These are phyloP conservation scores for Thinocorus orbignyianus DNA, from an alignment of 2,113 vertebrate species.

Conservation along the genomic window DNA sequence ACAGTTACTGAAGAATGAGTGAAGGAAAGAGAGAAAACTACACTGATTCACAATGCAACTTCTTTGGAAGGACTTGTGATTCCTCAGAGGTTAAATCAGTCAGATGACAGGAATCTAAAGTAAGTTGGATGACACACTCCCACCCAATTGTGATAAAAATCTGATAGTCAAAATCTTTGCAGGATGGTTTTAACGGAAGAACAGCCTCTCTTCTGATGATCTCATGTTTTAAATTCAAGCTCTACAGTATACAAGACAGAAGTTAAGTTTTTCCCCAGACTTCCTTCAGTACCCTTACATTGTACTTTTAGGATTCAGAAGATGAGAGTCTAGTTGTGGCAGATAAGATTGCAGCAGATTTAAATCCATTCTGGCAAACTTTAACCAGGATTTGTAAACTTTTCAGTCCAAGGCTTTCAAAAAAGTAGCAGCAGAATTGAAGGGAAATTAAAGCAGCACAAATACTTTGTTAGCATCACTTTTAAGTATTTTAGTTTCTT, in stretches of 20 bases:
- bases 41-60: not conserved
- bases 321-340: not conserved
- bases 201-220: not conserved
- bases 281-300: not conserved
- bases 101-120: not conserved
- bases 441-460: not conserved
- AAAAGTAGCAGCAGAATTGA: not conserved
- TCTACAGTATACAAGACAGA: not conserved
- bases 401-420: not conserved
- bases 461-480: not conserved
- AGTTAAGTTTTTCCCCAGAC: not conserved
- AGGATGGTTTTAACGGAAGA: not conserved
- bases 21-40: conserved; percentile 7
- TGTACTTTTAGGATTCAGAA: not conserved
- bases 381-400: not conserved
- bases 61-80: not conserved
- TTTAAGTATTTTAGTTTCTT: not conserved
- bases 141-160: not conserved
- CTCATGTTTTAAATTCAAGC: not conserved
- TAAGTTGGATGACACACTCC: too few relatives aligned
- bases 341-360: not conserved
- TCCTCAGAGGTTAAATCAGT: not conserved
- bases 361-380: not conserved
- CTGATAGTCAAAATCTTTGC: not conserved
- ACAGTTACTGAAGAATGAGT: not conserved